These are phyloP conservation scores for Standfussiana lucernea DNA, from an alignment of 2,888 invertebrate species.

Conservation along the genomic window DNA sequence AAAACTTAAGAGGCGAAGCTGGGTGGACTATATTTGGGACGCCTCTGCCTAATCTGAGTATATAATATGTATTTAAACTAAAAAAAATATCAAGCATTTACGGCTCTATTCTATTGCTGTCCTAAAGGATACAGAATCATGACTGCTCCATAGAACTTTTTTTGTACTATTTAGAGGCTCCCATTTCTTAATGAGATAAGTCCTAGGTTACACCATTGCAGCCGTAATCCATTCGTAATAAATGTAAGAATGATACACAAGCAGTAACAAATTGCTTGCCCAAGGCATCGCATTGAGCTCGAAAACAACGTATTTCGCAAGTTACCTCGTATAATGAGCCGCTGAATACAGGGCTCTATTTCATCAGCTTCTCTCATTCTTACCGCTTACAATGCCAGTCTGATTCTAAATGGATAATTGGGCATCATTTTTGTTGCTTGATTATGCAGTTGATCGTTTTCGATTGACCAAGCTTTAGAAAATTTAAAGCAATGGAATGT, in stretches of 20 bases:
- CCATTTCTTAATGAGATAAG: slow-evolving; percentile 22
- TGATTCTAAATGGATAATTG: slow-evolving; percentile 20
- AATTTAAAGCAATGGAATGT: neutral
- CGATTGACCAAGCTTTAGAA: neutral
- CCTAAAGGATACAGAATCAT: neutral
- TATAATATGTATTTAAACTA: neutral
- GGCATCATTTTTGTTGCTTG: neutral
- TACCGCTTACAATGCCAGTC: slow-evolving; percentile 20
- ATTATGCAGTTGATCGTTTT: neutral
- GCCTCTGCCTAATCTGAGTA: neutral
- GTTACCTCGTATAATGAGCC: slow-evolving; percentile 51
- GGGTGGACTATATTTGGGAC: neutral
- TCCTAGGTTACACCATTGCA: slow-evolving; percentile 16
- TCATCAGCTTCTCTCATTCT: slow-evolving; percentile 32
- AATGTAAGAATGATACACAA: slow-evolving; percentile 54
- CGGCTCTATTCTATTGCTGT: neutral
- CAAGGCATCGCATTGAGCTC: slow-evolving; percentile 44
- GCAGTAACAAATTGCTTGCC: slow-evolving; percentile 54
- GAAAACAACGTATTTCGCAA: slow-evolving; percentile 39
- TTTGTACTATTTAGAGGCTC: neutral
- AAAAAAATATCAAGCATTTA: neutral
- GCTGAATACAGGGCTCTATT: slow-evolving; percentile 24
- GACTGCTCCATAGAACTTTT: neutral
- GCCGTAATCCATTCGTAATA: slow-evolving; percentile 29
- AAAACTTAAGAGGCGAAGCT: neutral